Evolutionary conservation across 2,113 vertebrate genomes (phyloP).

Genomic region (Muntiacus reevesi): DNA sequence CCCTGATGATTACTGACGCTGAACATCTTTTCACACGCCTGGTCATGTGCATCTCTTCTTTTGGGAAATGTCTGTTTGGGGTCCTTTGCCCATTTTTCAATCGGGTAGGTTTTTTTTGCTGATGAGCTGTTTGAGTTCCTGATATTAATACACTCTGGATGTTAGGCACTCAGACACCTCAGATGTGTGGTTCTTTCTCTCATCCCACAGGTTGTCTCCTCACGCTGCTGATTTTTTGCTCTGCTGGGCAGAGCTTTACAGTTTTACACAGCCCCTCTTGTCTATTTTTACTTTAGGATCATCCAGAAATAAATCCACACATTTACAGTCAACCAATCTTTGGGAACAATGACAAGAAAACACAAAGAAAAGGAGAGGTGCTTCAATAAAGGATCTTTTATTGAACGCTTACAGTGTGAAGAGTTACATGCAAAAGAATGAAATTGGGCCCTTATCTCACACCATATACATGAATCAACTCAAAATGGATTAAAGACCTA

Average conservation of each 20-base stretch:
- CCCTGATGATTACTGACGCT: no score
- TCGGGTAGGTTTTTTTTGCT: not conserved
- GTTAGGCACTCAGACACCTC: not conserved
- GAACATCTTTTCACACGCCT: not conserved
- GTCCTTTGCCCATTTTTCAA: not conserved
- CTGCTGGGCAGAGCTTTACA: not conserved
- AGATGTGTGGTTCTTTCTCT: not conserved
- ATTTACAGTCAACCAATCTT: not conserved
- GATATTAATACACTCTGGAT: not conserved
- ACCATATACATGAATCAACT: not conserved
- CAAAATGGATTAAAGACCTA: not conserved
- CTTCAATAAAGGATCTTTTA: not conserved
- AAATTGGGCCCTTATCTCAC: not conserved
- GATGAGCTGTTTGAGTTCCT: not conserved
- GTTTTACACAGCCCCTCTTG: not conserved
- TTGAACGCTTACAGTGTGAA: not conserved
- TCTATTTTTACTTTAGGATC: not conserved
- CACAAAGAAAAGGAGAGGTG: not conserved
- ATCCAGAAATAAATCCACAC: not conserved
- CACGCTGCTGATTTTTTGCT: not conserved
- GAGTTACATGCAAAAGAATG: not conserved
- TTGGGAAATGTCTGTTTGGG: not conserved
- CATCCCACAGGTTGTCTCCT: not conserved
- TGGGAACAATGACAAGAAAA: not conserved
- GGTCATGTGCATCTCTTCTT: not conserved